A percentile compares a stretch with the other conserved stretches of the same genome.
Evolutionary conservation across 2,113 vertebrate species (phyloP).

Genomic region (Chaenocephalus aceratus): DNA sequence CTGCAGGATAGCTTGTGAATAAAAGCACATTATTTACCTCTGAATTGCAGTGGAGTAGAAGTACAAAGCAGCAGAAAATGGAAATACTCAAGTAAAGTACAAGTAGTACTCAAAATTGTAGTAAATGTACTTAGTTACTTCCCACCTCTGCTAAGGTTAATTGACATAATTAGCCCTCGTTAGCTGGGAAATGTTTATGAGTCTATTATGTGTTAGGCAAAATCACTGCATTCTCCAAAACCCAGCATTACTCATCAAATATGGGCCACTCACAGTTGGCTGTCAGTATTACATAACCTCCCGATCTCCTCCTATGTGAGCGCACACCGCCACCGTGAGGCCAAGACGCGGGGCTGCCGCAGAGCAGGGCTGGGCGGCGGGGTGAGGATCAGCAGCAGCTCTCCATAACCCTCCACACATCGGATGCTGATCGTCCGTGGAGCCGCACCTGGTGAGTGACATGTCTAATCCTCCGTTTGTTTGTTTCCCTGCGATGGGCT

Average conservation of each 20-base stretch:
- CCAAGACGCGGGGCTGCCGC: slow-evolving; percentile 40
- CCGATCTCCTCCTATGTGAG: background rate
- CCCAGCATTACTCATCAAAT: background rate
- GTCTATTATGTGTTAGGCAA: too few relatives aligned
- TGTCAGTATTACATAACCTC: slow-evolving; percentile 62
- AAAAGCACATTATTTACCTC: too few relatives aligned
- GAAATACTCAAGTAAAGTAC: too few relatives aligned
- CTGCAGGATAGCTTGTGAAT: too few relatives aligned
- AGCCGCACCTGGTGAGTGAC: slow-evolving; percentile 65
- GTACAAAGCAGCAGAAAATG: too few relatives aligned
- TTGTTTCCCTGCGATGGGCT: background rate
- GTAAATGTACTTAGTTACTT: too few relatives aligned
- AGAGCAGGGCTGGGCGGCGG: slow-evolving; percentile 73
- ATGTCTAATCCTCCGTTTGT: background rate
- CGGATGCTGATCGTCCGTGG: slow-evolving; percentile 58
- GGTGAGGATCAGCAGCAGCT: slow-evolving; percentile 41
- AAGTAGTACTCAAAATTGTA: too few relatives aligned
- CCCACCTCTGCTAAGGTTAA: too few relatives aligned
- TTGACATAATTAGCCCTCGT: too few relatives aligned
- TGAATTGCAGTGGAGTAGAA: too few relatives aligned
- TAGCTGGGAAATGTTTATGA: too few relatives aligned
- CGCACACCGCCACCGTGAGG: slow-evolving; percentile 75
- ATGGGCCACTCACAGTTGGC: background rate
- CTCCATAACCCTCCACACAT: slow-evolving; percentile 38
- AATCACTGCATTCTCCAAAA: background rate